These are phyloP conservation scores for Lepidurus couesii DNA, from an alignment of 1,140 invertebrate genomes.

Conservation along the genomic window DNA sequence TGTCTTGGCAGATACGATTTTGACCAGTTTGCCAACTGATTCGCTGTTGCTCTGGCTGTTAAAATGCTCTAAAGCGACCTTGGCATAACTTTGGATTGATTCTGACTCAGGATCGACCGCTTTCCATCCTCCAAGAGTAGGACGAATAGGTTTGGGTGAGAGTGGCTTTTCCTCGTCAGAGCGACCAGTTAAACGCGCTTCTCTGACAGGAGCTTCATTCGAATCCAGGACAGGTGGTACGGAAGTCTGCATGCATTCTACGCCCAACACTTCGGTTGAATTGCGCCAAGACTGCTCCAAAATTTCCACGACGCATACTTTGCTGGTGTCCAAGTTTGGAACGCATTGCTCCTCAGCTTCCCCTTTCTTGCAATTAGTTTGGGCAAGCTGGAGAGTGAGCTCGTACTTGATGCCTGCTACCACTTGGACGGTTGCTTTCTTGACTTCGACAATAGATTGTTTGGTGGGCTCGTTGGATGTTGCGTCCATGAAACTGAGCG, in stretches of 20 bases:
- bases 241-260: constrained; percentile 11
- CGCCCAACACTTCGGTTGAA: constrained; percentile 30
- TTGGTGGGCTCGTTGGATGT: constrained; percentile 30
- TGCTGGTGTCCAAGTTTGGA: constrained; percentile 37
- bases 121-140: background rate
- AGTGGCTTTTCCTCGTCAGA: too few relatives aligned
- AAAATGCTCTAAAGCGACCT: background rate
- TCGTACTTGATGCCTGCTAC: constrained; percentile 44
- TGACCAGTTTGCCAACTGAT: background rate
- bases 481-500: constrained; percentile 34
- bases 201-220: background rate
- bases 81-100: background rate
- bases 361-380: constrained; percentile 41
- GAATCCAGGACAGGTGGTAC: background rate
- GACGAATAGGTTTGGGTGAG: background rate
- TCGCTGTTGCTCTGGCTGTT: background rate
- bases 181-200: too few relatives aligned
- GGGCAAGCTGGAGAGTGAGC: constrained; percentile 41
- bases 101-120: background rate
- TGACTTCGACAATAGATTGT: constrained; percentile 36
- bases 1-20: background rate
- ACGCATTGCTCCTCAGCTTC: constrained; percentile 36
- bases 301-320: constrained; percentile 35
- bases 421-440: constrained; percentile 39
- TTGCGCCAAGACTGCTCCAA: constrained; percentile 36